A percentile compares a stretch with the other conserved stretches of the same genome.
Conservation (phyloP, 2,888 invertebrate species). For the Epistrophella euchroma region DNA sequence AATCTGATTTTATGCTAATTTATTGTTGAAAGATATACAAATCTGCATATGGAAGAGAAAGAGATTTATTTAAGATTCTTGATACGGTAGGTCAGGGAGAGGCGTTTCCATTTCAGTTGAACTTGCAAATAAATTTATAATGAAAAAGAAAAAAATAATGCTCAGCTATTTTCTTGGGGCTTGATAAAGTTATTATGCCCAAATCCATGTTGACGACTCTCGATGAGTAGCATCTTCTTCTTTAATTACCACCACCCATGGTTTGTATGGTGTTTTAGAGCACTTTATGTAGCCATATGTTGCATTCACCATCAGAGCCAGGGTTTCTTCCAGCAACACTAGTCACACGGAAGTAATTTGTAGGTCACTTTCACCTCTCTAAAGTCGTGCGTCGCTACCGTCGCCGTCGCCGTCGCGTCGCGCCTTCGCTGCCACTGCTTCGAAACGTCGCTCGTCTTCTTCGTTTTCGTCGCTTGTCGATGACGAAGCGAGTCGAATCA, state of each 20-base stretch:
- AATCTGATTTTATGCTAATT: slow-evolving; percentile 55
- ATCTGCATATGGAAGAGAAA: slow-evolving; percentile 46
- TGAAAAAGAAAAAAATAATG: slow-evolving; percentile 45
- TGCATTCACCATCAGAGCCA: slow-evolving; percentile 66
- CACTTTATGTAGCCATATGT: slow-evolving; percentile 58
- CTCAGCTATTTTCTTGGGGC: background rate
- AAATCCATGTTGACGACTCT: slow-evolving; percentile 52
- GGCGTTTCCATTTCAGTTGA: slow-evolving; percentile 73
- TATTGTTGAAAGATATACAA: slow-evolving; percentile 55
- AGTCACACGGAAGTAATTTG: slow-evolving; percentile 81
- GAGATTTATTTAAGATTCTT: slow-evolving; percentile 29
- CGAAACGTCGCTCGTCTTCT: too few species aligned
- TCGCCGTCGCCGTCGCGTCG: background rate
- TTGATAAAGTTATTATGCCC: slow-evolving; percentile 59
- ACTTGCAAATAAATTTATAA: slow-evolving; percentile 55
- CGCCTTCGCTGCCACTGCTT: background rate
- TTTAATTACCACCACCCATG: slow-evolving; percentile 58
- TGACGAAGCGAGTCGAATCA: slow-evolving; percentile 48
- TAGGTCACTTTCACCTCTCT: slow-evolving; percentile 83
- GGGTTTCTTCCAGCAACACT: slow-evolving; percentile 65
- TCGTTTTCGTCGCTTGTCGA: background rate
- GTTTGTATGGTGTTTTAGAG: slow-evolving; percentile 31
- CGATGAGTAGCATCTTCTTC: slow-evolving; percentile 52
- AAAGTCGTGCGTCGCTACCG: slow-evolving; percentile 60
- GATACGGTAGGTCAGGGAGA: slow-evolving; percentile 72